Percentiles rank a stretch among this genome's conserved stretches.
Conservation (phyloP, 2,888 invertebrate species). For the Lasioglossum vierecki region DNA sequence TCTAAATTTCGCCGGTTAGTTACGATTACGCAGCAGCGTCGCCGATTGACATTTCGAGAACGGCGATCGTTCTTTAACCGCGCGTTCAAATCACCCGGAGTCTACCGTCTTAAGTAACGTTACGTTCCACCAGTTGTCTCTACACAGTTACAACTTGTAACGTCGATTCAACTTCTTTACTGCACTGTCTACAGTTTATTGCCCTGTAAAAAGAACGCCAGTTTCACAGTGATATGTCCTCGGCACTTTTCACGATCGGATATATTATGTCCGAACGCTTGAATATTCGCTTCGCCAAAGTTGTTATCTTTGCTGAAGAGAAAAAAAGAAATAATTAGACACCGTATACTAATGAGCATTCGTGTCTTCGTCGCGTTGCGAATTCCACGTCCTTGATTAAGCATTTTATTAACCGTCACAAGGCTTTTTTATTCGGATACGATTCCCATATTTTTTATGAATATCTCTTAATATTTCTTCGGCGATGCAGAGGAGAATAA, state of each 20-base stretch:
- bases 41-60: background rate
- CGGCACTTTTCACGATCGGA: background rate
- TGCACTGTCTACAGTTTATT: constrained; percentile 7
- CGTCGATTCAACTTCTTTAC: background rate
- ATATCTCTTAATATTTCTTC: background rate
- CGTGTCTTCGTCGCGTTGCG: background rate
- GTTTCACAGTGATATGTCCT: background rate
- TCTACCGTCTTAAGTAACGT: background rate
- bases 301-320: background rate
- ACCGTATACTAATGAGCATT: background rate
- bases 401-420: background rate
- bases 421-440: background rate
- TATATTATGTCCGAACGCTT: background rate
- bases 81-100: background rate
- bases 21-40: background rate
- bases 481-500: background rate
- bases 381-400: background rate
- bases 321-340: background rate
- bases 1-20: background rate
- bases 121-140: background rate
- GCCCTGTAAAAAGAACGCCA: background rate
- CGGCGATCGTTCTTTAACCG: background rate
- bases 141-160: constrained; percentile 3
- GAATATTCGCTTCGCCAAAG: background rate
- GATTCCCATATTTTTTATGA: background rate